Percentiles rank a stretch among this genome's conserved stretches.
phyloP scores from a whole-genome alignment of 2,797 vertebrate genomes.

The Nannoperca obscura region DNA sequence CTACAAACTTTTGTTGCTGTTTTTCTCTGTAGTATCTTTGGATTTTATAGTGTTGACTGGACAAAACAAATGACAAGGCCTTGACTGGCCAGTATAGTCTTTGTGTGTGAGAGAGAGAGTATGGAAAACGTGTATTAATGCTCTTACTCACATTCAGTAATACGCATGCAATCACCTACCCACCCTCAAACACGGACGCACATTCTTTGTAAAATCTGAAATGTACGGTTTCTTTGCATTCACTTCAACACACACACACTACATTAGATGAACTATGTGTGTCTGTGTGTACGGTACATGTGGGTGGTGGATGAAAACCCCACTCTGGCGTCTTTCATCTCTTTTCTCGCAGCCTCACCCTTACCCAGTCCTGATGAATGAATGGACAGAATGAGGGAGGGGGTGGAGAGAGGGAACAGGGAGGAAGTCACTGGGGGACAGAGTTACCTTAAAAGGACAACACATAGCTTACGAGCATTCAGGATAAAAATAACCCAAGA shows the following conservation, averaged over 20 bases:
- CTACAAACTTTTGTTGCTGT: background rate
- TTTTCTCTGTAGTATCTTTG: conserved; percentile 3
- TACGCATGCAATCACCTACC: conserved; percentile 20
- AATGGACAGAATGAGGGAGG: conserved; percentile 32
- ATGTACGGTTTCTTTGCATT: conserved; percentile 29
- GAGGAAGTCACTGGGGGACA: conserved; percentile 56
- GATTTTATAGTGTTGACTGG: background rate
- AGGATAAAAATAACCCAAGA: conserved; percentile 76
- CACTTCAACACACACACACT: conserved; percentile 1
- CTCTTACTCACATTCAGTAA: conserved; percentile 15
- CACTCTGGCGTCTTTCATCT: conserved; percentile 54
- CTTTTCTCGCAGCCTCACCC: conserved; percentile 46
- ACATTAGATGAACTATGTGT: background rate
- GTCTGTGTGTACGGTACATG: conserved; percentile 8
- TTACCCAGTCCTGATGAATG: conserved; percentile 57
- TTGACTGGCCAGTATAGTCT: background rate
- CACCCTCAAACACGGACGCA: background rate
- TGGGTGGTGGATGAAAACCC: conserved; percentile 50
- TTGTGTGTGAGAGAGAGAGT: background rate
- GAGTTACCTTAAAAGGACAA: conserved; percentile 56
- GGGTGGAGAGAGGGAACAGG: conserved; percentile 27
- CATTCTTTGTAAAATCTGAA: conserved; percentile 1
- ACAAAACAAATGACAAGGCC: background rate
- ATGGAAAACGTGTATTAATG: conserved; percentile 4
- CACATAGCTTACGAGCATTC: conserved; percentile 55